Percentiles rank a stretch among this genome's conserved stretches.
These are phyloP conservation scores for Tipula helvola DNA, from an alignment of 2,888 invertebrate genomes.

Conservation along the genomic window DNA sequence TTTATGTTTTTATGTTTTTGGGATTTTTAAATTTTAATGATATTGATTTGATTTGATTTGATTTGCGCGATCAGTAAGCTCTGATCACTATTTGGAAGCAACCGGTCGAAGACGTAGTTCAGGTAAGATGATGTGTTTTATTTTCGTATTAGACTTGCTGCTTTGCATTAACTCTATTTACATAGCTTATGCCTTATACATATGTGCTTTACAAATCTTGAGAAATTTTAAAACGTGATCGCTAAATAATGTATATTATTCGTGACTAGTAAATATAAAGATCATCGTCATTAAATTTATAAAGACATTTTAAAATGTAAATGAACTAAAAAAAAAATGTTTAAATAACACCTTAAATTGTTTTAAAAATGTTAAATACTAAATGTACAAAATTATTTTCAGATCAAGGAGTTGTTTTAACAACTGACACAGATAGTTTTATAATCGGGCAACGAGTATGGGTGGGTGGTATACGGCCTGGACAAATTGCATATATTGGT, in stretches of 20 bases:
- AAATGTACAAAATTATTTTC: constrained; percentile 11
- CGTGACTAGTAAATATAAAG: constrained; percentile 5
- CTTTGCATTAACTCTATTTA: neutral
- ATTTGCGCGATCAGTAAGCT: constrained; percentile 19
- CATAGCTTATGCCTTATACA: neutral
- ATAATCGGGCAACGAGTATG: constrained; percentile 91
- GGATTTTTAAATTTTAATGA: neutral
- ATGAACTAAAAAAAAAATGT: neutral
- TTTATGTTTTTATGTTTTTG: constrained; percentile 12
- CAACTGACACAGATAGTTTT: constrained; percentile 90
- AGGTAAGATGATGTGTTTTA: constrained; percentile 25
- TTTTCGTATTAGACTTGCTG: neutral
- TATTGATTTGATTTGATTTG: neutral
- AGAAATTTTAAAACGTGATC: neutral
- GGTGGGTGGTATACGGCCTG: constrained; percentile 86
- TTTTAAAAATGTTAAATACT: neutral
- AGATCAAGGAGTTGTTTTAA: constrained; percentile 69
- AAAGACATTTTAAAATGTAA: neutral
- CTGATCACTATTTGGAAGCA: constrained; percentile 33
- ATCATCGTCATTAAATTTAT: neutral
- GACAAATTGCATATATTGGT: constrained; percentile 86
- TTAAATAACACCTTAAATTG: neutral
- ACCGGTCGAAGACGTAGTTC: constrained; percentile 34
- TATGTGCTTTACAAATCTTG: neutral
- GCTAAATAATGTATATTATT: neutral